Conservation (phyloP, 1,140 invertebrate species). For the Micrasema longulum region DNA sequence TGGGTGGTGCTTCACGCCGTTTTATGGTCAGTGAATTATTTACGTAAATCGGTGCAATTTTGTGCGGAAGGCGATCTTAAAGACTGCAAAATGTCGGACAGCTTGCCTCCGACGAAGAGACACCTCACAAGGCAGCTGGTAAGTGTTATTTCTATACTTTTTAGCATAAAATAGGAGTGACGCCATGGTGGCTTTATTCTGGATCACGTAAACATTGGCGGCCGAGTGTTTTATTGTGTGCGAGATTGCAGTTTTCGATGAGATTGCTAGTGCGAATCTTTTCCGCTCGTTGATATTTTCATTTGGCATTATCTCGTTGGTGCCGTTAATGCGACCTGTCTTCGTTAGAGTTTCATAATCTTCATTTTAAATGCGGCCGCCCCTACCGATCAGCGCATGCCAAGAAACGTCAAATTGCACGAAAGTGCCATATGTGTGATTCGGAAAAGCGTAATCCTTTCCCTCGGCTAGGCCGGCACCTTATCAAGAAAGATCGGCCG, state of each 20-base stretch:
- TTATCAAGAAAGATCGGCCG: constrained; percentile 3
- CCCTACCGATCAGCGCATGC: constrained; percentile 66
- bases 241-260: constrained; percentile 25
- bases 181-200: constrained; percentile 70
- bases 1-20: constrained; percentile 69
- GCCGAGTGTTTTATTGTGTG: constrained; percentile 40
- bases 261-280: constrained; percentile 4
- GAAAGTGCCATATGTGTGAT: constrained; percentile 60
- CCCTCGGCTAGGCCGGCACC: neutral
- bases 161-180: constrained; percentile 59
- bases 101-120: constrained; percentile 67
- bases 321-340: neutral
- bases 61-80: constrained; percentile 65
- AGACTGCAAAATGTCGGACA: constrained; percentile 67
- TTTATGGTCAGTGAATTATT: constrained; percentile 69
- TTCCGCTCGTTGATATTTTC: constrained; percentile 3
- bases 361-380: constrained; percentile 65
- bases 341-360: constrained; percentile 44
- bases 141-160: constrained; percentile 66
- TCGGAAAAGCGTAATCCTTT: constrained; percentile 19
- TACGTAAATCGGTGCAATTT: constrained; percentile 69
- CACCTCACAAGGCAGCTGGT: constrained; percentile 68
- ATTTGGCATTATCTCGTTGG: neutral
- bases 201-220: constrained; percentile 70
- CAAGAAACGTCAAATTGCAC: constrained; percentile 68